Evolutionary conservation across 2,888 invertebrate genomes (phyloP), one percentile per base, ranked within the genome.

Genomic region (Venustoraphidia nigricollis): DNA sequence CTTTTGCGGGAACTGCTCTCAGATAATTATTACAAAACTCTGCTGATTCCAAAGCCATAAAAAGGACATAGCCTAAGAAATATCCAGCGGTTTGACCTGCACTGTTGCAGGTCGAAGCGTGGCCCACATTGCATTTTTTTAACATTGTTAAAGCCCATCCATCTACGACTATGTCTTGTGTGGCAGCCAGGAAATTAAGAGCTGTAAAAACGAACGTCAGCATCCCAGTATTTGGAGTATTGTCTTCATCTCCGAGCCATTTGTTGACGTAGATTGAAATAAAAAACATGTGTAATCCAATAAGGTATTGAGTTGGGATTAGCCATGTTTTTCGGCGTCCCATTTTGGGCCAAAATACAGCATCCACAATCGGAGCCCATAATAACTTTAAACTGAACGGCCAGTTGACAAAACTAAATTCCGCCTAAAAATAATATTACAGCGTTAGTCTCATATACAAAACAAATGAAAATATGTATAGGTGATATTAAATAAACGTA

Each of bases 61-160:
- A 98, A 10, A 96, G 73, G 1, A 96, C 93, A 67, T 96, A 96
- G 52, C 97, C 96, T 2, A 98, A 71, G 62, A 97, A 96, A 66
- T 88, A 96, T 0, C 98, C 97, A 37, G 94, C 89, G 0, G 96
- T 97, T 71, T 99, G 98, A 3, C 98, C 98, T 0, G 98, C 93
- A 57, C 91, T 90, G 63, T 99, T 99, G 63, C 98, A 98, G 0
- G 97, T 98, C 2, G 97, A 97, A 0, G 98, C 97, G 71, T 97
- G 94, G 2, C 92, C 94, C 5, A 98, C 94, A 70, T 98, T 98
- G 58, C 83, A 75, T 81, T 91, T 86, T 60, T 92, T 89, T 2
- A 98, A 71, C 94, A 99, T 98, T 1, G 97, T 98, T 10, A 99
- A 71, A 1, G 98, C 98, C 98, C 98, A 99, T 17, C 98, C 98